Conservation (phyloP, 2,797 vertebrate genomes). For the Thunnus albacares region DNA sequence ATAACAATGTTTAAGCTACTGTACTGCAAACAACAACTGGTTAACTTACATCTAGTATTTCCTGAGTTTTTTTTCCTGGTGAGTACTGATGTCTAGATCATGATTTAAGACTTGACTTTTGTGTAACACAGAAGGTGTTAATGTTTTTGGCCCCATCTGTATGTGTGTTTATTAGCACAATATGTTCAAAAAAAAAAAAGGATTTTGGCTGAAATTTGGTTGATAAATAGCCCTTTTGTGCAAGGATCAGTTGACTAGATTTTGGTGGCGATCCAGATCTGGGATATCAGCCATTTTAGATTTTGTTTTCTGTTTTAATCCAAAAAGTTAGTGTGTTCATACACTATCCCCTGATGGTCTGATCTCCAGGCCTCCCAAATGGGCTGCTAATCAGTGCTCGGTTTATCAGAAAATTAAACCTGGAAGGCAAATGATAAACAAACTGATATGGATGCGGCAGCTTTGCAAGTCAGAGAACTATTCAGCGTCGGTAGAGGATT, state of each 20-base stretch:
- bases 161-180: not conserved
- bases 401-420: slow-evolving; percentile 52
- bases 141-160: slow-evolving; percentile 15
- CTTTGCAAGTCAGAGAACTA: not conserved
- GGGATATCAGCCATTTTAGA: slow-evolving; percentile 56
- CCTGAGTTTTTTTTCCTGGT: not conserved
- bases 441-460: slow-evolving; percentile 16
- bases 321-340: slow-evolving; percentile 31
- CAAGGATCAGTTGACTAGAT: slow-evolving; percentile 33
- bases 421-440: slow-evolving; percentile 52
- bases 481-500: slow-evolving; percentile 14
- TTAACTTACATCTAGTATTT: not conserved
- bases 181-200: not conserved
- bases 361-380: slow-evolving; percentile 27
- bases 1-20: not conserved
- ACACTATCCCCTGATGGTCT: slow-evolving; percentile 24
- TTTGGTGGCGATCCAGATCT: slow-evolving; percentile 48
- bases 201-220: slow-evolving; percentile 30
- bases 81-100: not conserved
- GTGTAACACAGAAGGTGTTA: not conserved
- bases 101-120: not conserved
- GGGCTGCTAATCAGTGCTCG: slow-evolving; percentile 24
- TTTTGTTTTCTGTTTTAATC: slow-evolving; percentile 27
- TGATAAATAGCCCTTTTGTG: slow-evolving; percentile 30
- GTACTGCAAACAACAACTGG: not conserved